Base-by-base conservation (phyloP, 2,888 invertebrate species). In the Catocala nupta region DNA sequence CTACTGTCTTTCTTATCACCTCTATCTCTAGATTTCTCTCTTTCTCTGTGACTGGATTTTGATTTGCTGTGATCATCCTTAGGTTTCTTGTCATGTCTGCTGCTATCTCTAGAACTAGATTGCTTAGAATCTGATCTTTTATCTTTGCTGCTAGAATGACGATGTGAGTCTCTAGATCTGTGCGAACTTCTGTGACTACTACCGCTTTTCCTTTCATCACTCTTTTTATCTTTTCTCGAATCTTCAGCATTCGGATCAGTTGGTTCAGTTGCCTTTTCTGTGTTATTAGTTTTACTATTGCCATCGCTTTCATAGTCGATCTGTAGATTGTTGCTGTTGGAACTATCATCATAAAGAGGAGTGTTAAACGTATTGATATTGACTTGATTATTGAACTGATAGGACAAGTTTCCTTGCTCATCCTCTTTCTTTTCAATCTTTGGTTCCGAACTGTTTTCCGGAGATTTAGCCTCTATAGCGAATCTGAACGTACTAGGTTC, bases 281-380 rank as follows among this genome's bases (percentile, higher is more conserved):
- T 80, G 67, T 89, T 90, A 70, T 89, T 90, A n/a, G 80, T 84
- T 79, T 94, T 94, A 71, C 93, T 94, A 56, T 94, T 94, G 2
- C 86, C 88, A 70, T 94, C 94, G 77, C 92, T 94, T 81, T 94
- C 94, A 55, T 94, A 93, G 78, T 94, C 93, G 60, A 94, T 93
- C 57, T 90, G 92, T 58, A 92, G 77, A 54, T 90, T 90, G 68
- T 92, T 90, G 67, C 92, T 91, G 78, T 93, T 94, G 0, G 94
- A 94, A 77, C 92, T 95, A 55, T 93, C 94, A 53, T 94, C 92
- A 63, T 91, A 92, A 63, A 89, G 65, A 11, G 90, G 92, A 0
- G 92, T 92, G 59, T 87, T 90, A 63, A 88, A 91, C 3, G 87
- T 85, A 60, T 92, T 90, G 13, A 92, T 87, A 69, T 91, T 91